A percentile compares a stretch with the other conserved stretches of the same genome.
Evolutionary conservation across 1,140 invertebrate species (phyloP).

Genomic region (Lucilia cuprina): DNA sequence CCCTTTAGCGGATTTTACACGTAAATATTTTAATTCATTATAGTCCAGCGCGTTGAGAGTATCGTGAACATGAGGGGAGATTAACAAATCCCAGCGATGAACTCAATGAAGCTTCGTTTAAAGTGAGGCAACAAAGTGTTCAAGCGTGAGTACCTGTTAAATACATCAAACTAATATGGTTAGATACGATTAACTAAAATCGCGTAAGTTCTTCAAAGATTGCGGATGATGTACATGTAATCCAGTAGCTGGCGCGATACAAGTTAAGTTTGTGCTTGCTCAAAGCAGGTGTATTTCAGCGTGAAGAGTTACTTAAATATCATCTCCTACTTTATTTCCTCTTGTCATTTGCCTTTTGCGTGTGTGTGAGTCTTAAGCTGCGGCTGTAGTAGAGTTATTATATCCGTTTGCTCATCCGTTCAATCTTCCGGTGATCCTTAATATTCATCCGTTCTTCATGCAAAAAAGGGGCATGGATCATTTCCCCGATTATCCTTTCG

Average conservation of each 20-base stretch:
- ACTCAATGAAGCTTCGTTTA: not conserved
- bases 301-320: not conserved
- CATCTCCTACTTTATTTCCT: not conserved
- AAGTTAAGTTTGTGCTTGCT: constrained; percentile 22
- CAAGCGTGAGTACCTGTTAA: not conserved
- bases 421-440: constrained; percentile 18
- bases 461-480: constrained; percentile 37
- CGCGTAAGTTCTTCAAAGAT: constrained; percentile 28
- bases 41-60: not conserved
- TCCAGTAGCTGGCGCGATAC: not conserved
- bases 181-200: constrained; percentile 30
- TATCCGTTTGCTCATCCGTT: constrained; percentile 23
- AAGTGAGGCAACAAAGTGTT: not conserved
- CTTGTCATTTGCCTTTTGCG: not conserved
- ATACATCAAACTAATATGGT: not conserved
- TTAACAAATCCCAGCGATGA: constrained; percentile 6
- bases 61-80: not conserved
- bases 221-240: not conserved
- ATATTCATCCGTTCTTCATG: not conserved
- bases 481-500: constrained; percentile 38
- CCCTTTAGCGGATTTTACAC: not conserved
- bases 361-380: not conserved
- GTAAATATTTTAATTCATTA: constrained; percentile 31
- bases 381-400: not conserved
- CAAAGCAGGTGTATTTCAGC: constrained; percentile 20